Base-by-base conservation (phyloP, 2,113 vertebrate genomes). In the Numenius arquata region DNA sequence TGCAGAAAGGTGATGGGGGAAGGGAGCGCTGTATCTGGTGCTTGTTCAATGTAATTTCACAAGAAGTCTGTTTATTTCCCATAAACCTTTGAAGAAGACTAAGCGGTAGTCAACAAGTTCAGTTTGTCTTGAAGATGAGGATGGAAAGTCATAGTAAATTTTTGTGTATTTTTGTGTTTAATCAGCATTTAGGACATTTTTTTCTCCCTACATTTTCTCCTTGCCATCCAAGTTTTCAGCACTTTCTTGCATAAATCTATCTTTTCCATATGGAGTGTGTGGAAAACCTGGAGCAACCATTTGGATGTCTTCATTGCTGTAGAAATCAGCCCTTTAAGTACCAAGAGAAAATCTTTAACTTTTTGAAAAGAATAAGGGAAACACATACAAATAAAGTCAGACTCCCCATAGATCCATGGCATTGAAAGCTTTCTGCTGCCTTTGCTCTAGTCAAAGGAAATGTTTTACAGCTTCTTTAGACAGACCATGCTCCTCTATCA, bases 1-100 rank as follows among this genome's bases (percentile, higher is more conserved):
- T 43, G 62, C 96, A 93, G 80, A 89, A 90, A 88, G 82, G 82
- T 93, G 89, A 85, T 93, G 96, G 95, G 80, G 59, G 85, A 83
- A 85, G 95, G 96, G 95, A 96, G 56, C 40, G 74, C 56, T 90
- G 17, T 93, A 81, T 95, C 75, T 96, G 93, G 78, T 95, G 66
- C 56, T 89, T 72, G 67, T 88, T 88, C 91, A 86, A 38, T 86
- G 81, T 65, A 63, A 2, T 94, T 96, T 95, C 82, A 75, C 61
- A 80, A 66, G 68, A 95, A 68, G 41, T 43, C 45, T 65, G 27
- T 94, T 89, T n/a, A 59, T 95, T 95, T 87, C 91, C 56, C 45
- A 59, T 43, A 89, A 95, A 73, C 29, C 21, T 94, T 45, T 70
- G 70, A 87, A 71, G 84, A 96, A 90, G 73, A 84, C 26, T 58